Evolutionary conservation across 2,888 invertebrate species (phyloP).

Genomic region (Campoletis raptor): DNA sequence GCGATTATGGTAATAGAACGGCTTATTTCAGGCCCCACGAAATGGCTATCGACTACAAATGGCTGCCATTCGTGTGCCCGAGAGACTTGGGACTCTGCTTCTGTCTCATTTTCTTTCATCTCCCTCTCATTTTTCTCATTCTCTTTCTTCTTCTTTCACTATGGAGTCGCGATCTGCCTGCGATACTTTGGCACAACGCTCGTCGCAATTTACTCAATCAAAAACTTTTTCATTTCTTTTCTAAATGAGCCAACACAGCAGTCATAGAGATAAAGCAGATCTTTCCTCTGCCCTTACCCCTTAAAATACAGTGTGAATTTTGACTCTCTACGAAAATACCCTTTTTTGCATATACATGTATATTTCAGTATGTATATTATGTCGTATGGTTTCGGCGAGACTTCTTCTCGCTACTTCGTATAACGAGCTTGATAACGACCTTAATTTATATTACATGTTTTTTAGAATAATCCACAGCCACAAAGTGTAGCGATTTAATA

Average conservation of each 20-base stretch:
- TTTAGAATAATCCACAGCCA: constrained; percentile 10
- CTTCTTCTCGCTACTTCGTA: constrained; percentile 34
- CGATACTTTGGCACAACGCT: constrained; percentile 56
- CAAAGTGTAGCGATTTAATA: constrained; percentile 46
- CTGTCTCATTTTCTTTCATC: constrained; percentile 41
- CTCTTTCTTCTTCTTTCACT: constrained; percentile 30
- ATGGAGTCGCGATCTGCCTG: constrained; percentile 1
- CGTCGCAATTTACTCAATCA: constrained; percentile 59
- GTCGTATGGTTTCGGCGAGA: constrained; percentile 52
- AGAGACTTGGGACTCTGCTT: constrained; percentile 50
- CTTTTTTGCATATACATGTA: constrained; percentile 39
- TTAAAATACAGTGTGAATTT: constrained; percentile 37
- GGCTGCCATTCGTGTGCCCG: constrained; percentile 64
- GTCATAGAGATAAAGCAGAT: constrained; percentile 49
- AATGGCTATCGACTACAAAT: constrained; percentile 72
- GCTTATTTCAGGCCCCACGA: constrained; percentile 72
- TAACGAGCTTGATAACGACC: constrained; percentile 53
- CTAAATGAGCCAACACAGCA: constrained; percentile 49
- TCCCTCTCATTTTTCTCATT: constrained; percentile 25
- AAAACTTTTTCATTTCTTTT: constrained; percentile 61
- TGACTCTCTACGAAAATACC: constrained; percentile 26
- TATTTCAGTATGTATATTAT: constrained; percentile 16
- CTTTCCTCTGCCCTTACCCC: not conserved
- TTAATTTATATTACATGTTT: constrained; percentile 56
- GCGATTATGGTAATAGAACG: constrained; percentile 77